Evolutionary conservation across 2,113 vertebrate species (phyloP).

Genomic region (Dipodomys ordii): DNA sequence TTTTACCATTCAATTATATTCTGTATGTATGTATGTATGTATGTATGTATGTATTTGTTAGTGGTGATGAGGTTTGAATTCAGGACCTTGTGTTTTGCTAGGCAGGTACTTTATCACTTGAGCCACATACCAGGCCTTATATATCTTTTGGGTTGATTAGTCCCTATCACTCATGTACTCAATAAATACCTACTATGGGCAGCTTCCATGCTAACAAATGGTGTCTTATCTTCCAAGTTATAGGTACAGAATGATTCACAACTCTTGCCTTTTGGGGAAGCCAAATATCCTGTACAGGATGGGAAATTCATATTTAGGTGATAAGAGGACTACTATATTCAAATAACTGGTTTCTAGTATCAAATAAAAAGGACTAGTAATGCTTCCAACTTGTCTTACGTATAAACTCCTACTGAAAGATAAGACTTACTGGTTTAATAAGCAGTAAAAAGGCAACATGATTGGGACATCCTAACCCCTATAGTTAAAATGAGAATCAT

Average conservation of each 20-base stretch:
- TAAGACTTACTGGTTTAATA: slow-evolving; percentile 39
- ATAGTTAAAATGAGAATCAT: slow-evolving; percentile 29
- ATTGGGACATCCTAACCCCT: not conserved
- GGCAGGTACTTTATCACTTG: too few species aligned
- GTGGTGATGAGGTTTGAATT: too few species aligned
- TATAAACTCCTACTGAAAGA: slow-evolving; percentile 10
- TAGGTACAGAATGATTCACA: slow-evolving; percentile 10
- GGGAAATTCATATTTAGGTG: not conserved
- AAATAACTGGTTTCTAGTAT: slow-evolving; percentile 12
- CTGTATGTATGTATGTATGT: too few species aligned
- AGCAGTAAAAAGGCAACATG: slow-evolving; percentile 37
- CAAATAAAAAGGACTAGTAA: not conserved
- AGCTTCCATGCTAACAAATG: not conserved
- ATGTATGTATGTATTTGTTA: too few species aligned
- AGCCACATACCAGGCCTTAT: not conserved
- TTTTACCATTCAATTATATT: not conserved
- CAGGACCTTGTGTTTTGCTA: too few species aligned
- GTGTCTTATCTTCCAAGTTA: not conserved
- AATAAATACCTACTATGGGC: slow-evolving; percentile 4
- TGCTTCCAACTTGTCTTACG: not conserved
- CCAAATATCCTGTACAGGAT: not conserved
- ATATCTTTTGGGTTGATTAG: slow-evolving; percentile 5
- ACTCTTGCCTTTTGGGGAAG: not conserved
- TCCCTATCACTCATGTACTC: not conserved
- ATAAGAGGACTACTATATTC: not conserved